These are phyloP conservation scores for Agapostemon virescens DNA, from an alignment of 2,888 invertebrate genomes.

Conservation along the genomic window DNA sequence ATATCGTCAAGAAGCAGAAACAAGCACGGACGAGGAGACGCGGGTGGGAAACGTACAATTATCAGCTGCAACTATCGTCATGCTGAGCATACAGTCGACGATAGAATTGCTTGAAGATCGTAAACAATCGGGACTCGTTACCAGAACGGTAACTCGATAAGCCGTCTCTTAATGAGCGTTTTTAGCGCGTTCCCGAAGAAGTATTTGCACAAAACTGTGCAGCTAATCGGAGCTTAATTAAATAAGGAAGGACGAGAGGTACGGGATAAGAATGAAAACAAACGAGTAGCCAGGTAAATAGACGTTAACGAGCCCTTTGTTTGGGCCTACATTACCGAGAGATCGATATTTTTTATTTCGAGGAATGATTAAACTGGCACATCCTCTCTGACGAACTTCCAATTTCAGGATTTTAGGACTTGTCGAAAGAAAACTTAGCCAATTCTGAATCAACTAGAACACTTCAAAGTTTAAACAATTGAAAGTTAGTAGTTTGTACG, in stretches of 20 bases:
- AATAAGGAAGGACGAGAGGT: slow-evolving; percentile 56
- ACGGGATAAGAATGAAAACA: slow-evolving; percentile 55
- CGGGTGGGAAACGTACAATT: neutral
- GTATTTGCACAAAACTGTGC: slow-evolving; percentile 66
- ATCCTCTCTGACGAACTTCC: neutral
- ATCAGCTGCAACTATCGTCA: neutral
- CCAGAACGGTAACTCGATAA: slow-evolving; percentile 63
- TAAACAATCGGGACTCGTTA: slow-evolving; percentile 66
- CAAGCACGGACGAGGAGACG: neutral
- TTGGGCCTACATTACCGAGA: slow-evolving; percentile 27
- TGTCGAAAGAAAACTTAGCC: neutral
- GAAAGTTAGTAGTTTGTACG: too few relatives aligned
- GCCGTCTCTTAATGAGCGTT: slow-evolving; percentile 64
- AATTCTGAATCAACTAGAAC: neutral
- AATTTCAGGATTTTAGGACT: neutral
- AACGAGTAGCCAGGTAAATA: slow-evolving; percentile 63
- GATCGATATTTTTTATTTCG: slow-evolving; percentile 42
- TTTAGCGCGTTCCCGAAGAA: slow-evolving; percentile 59
- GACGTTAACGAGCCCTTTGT: slow-evolving; percentile 57
- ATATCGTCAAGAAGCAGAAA: neutral
- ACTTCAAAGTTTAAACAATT: too few relatives aligned
- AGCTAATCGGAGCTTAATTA: slow-evolving; percentile 68
- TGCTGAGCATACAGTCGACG: slow-evolving; percentile 23
- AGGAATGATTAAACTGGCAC: slow-evolving; percentile 31
- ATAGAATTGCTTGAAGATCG: slow-evolving; percentile 55